Evolutionary conservation across 2,888 invertebrate genomes (phyloP).

Genomic region (Lagria hirta): DNA sequence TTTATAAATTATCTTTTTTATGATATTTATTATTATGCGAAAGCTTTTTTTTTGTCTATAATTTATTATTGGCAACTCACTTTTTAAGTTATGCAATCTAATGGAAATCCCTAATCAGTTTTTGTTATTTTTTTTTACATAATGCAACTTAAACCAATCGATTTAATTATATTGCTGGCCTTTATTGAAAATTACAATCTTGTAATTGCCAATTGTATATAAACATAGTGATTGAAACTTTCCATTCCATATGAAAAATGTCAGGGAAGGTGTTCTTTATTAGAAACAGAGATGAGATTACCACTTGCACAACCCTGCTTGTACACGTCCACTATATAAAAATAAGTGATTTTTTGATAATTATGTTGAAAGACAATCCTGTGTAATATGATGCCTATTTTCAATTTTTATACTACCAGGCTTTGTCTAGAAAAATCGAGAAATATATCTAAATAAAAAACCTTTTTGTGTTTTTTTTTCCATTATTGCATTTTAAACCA

Average conservation of each 20-base stretch:
- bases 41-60: constrained; percentile 13
- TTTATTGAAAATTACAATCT: background rate
- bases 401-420: constrained; percentile 47
- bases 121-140: constrained; percentile 22
- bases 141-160: too few relatives aligned
- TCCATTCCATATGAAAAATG: constrained; percentile 21
- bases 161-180: constrained; percentile 8
- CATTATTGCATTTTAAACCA: too few relatives aligned
- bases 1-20: constrained; percentile 16
- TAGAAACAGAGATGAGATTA: constrained; percentile 9
- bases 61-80: constrained; percentile 22
- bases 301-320: constrained; percentile 40
- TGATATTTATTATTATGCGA: constrained; percentile 21
- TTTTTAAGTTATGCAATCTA: constrained; percentile 15
- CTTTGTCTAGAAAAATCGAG: constrained; percentile 44
- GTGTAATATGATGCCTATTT: constrained; percentile 40
- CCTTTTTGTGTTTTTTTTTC: constrained; percentile 5
- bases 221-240: constrained; percentile 23
- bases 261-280: constrained; percentile 18
- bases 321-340: constrained; percentile 41
- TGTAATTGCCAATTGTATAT: constrained; percentile 18
- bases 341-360: constrained; percentile 37
- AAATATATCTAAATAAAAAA: constrained; percentile 27
- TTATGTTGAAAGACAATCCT: constrained; percentile 40
- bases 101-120: constrained; percentile 18